A percentile compares a stretch with the other conserved stretches of the same genome.
Evolutionary conservation across 2,888 invertebrate genomes (phyloP).

Genomic region (Abscondita cerata): DNA sequence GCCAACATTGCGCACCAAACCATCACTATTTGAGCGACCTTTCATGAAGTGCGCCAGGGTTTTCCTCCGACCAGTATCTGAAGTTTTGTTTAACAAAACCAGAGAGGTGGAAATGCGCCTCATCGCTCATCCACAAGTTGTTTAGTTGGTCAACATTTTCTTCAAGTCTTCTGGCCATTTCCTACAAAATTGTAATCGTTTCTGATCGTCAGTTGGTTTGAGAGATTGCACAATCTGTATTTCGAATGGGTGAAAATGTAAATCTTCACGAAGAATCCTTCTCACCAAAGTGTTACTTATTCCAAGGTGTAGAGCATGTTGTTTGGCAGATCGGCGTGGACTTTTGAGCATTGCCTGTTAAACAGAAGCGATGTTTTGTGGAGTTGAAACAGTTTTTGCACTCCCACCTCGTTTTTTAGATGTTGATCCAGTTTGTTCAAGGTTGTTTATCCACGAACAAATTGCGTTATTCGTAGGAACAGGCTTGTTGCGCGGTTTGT

Average conservation of each 20-base stretch:
- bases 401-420: conserved; percentile 10
- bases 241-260: conserved; percentile 1
- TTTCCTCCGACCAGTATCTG: conserved; percentile 25
- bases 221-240: conserved; percentile 21
- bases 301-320: conserved; percentile 11
- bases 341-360: conserved; percentile 2
- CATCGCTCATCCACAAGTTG: conserved; percentile 25
- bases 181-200: conserved; percentile 10
- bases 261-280: conserved; percentile 13
- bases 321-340: conserved; percentile 10
- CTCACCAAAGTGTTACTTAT: conserved; percentile 15
- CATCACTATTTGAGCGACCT: conserved; percentile 6
- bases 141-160: conserved; percentile 22
- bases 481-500: conserved; percentile 23
- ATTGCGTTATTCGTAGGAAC: conserved; percentile 30
- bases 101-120: conserved; percentile 24
- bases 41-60: conserved; percentile 27
- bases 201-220: not conserved
- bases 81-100: conserved; percentile 31
- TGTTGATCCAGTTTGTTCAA: conserved; percentile 31
- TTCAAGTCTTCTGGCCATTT: conserved; percentile 17
- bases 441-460: conserved; percentile 33
- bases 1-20: not conserved
- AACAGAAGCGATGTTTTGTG: conserved; percentile 9
- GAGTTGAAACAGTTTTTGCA: conserved; percentile 15